These are phyloP conservation scores for Galerucella pusilla DNA, from an alignment of 2,888 invertebrate species.

Conservation along the genomic window DNA sequence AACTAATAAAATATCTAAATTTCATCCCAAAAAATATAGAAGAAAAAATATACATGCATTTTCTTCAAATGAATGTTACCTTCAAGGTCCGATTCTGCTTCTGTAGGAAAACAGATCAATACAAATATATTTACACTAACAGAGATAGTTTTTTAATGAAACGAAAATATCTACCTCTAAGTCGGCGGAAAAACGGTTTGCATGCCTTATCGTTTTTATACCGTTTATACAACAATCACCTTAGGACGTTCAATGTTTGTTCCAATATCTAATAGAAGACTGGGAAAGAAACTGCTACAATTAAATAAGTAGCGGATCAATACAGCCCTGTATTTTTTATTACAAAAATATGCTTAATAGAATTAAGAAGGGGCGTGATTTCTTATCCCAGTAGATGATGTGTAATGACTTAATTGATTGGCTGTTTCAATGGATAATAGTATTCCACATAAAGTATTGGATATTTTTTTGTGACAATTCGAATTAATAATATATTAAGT, in stretches of 20 bases:
- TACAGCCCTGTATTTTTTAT: too few relatives aligned
- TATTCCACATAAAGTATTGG: too few relatives aligned
- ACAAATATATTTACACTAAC: slow-evolving; percentile 55
- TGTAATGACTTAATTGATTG: too few relatives aligned
- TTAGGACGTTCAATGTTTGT: slow-evolving; percentile 5
- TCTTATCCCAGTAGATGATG: too few relatives aligned
- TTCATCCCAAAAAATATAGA: slow-evolving; percentile 22
- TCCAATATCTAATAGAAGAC: neutral
- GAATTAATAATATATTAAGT: too few relatives aligned
- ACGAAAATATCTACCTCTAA: slow-evolving; percentile 24
- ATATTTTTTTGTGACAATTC: too few relatives aligned
- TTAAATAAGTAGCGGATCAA: too few relatives aligned
- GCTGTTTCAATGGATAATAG: too few relatives aligned
- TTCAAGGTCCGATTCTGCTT: slow-evolving; percentile 65
- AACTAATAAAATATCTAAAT: neutral
- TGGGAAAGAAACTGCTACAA: neutral
- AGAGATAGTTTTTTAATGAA: slow-evolving; percentile 37
- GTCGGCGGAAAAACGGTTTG: slow-evolving; percentile 9
- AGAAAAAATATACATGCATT: slow-evolving; percentile 41
- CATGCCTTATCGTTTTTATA: slow-evolving; percentile 18
- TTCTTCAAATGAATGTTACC: slow-evolving; percentile 58
- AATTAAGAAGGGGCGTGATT: too few relatives aligned
- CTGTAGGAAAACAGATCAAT: slow-evolving; percentile 59
- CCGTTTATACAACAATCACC: slow-evolving; percentile 21
- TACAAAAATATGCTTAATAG: too few relatives aligned